A percentile compares a stretch with the other conserved stretches of the same genome.
Conservation (phyloP, 2,888 invertebrate species). For the Pelosia muscerda region DNA sequence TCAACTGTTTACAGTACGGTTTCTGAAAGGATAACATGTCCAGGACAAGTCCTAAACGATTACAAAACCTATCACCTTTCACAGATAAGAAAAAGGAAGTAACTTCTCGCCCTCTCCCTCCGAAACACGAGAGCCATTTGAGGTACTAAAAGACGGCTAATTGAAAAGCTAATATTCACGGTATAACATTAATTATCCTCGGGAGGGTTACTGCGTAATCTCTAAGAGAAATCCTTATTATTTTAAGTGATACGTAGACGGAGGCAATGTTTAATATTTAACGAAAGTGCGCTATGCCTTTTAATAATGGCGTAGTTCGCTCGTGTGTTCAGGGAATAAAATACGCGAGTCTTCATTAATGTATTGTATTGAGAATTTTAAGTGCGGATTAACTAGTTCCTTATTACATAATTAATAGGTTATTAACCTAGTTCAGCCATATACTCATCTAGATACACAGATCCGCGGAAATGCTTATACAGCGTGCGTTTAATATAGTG, state of each 20-base stretch:
- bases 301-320: slow-evolving; percentile 45
- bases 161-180: slow-evolving; percentile 85
- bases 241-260: slow-evolving; percentile 72
- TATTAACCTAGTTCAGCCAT: slow-evolving; percentile 11
- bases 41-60: not conserved
- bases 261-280: slow-evolving; percentile 66
- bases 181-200: slow-evolving; percentile 83
- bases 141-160: slow-evolving; percentile 82
- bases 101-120: slow-evolving; percentile 50
- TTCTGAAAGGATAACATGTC: not conserved
- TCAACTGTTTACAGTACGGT: not conserved
- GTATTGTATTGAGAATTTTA: slow-evolving; percentile 31
- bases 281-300: slow-evolving; percentile 53
- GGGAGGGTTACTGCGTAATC: slow-evolving; percentile 73
- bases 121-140: slow-evolving; percentile 74
- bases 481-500: not conserved
- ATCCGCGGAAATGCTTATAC: not conserved
- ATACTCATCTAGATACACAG: not conserved
- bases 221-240: slow-evolving; percentile 77
- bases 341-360: slow-evolving; percentile 35
- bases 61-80: slow-evolving; percentile 66
- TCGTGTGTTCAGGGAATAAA: slow-evolving; percentile 46
- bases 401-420: slow-evolving; percentile 29
- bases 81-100: slow-evolving; percentile 68
- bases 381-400: slow-evolving; percentile 16